Evolutionary conservation across 2,113 vertebrate genomes (phyloP), one percentile per base, ranked within the genome.

Genomic region (Alethe castanea): DNA sequence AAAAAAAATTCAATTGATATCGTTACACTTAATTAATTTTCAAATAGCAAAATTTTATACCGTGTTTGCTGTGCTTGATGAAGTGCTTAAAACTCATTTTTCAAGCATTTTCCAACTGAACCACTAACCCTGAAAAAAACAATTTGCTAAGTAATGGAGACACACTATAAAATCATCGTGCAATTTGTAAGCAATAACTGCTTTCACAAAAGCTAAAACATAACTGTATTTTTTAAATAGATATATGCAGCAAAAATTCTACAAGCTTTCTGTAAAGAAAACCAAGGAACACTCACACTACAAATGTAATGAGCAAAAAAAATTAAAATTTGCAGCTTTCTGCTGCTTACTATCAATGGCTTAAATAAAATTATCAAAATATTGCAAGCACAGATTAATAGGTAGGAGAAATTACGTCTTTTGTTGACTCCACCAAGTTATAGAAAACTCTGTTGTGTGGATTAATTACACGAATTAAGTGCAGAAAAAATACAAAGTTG

Each of bases 11-110:
- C 83, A 89, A 69, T 97, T 79, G 80, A 56, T 94, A 91, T 36
- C 50, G 38, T 97, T 95, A 95, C 80, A 90, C 82, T 95, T 95
- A 91, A 95, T 83, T 77, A 65, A 93, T 90, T 97, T 83, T 76
- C 77, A 79, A 96, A 85, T 40, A 88, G 80, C 48, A 88, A 90
- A 65, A 86, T 92, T 91, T 95, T 88, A 65, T 76, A 93, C 73
- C 22, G 23, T 95, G 74, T 97, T 98, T 96, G 96, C 97, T 96
- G 97, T 97, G 97, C 96, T 97, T 97, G 94, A 96, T 84, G 95
- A 97, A 97, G 95, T 94, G 92, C 97, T 86, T 94, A 65, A 88
- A 92, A 78, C 69, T 90, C 45, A 42, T 93, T 96, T 83, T 92
- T 70, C 94, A 88, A 97, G 91, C 87, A 53, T 88, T 96, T 95